Conservation (phyloP, 2,797 vertebrate species). For the Sylvilagus floridanus region DNA sequence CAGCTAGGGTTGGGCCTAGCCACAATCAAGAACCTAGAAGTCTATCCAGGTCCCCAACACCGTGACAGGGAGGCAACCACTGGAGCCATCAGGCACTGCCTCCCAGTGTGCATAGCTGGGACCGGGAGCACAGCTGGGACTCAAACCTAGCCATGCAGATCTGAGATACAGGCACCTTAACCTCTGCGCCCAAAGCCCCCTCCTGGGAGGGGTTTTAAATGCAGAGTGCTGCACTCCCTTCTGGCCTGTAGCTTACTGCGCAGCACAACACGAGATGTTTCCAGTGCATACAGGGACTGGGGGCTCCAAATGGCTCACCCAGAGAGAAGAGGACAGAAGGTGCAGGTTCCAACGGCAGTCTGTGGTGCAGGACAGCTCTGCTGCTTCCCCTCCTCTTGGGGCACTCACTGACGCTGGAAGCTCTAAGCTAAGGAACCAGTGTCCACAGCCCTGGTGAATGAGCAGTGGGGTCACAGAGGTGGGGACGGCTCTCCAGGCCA, state of each 20-base stretch:
- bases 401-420: rapidly evolving
- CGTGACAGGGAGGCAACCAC: no score
- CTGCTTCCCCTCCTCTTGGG: not conserved
- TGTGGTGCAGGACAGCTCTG: not conserved
- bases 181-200: no score
- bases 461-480: not conserved
- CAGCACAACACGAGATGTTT: not conserved
- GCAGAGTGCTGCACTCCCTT: not conserved
- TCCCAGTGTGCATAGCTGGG: no score
- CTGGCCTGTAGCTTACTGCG: not conserved
- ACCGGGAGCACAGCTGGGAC: no score
- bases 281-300: not conserved
- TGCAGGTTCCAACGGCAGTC: not conserved
- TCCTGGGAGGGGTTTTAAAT: not conserved
- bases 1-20: no score
- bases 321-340: not conserved
- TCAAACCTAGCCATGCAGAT: no score
- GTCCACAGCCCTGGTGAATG: not conserved
- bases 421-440: not conserved
- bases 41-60: no score
- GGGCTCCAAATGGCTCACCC: not conserved
- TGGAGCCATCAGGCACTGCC: no score
- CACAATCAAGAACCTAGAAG: no score
- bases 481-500: not conserved
- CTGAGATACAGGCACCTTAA: no score